Evolutionary conservation across 2,113 vertebrate species (phyloP).

Genomic region (Hiodon tergisus): DNA sequence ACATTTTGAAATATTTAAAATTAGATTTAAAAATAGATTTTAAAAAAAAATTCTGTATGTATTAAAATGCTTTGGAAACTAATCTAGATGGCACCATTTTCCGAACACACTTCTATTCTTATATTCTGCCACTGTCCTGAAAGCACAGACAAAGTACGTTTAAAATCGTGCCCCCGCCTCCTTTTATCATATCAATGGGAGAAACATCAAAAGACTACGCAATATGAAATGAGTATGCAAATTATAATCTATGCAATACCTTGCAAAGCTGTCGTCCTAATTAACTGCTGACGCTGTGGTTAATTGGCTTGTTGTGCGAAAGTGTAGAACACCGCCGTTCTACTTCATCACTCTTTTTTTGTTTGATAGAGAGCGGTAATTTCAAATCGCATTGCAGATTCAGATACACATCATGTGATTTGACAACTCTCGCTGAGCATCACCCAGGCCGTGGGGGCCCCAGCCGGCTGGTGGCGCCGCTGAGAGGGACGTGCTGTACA

Average conservation of each 20-base stretch:
- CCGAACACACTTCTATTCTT: too few relatives aligned
- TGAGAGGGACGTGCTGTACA: too few relatives aligned
- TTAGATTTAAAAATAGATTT: too few relatives aligned
- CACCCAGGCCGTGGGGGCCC: too few relatives aligned
- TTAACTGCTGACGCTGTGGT: constrained; percentile 42
- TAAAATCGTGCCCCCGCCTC: constrained; percentile 14
- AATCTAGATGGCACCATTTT: too few relatives aligned
- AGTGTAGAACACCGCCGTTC: constrained; percentile 36
- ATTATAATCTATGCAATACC: constrained; percentile 30
- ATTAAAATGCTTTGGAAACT: too few relatives aligned
- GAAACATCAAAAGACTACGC: constrained; percentile 20
- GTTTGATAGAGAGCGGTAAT: constrained; percentile 39
- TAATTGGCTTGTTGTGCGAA: constrained; percentile 48
- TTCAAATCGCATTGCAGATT: too few relatives aligned
- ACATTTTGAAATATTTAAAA: too few relatives aligned
- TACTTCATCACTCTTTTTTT: constrained; percentile 55
- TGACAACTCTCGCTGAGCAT: too few relatives aligned
- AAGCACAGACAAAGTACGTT: constrained; percentile 8
- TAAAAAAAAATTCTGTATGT: too few relatives aligned
- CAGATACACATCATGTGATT: too few relatives aligned
- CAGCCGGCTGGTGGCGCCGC: too few relatives aligned
- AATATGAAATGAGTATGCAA: constrained; percentile 23
- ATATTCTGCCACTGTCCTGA: not conserved
- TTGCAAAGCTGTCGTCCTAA: constrained; percentile 23
- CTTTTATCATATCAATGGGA: constrained; percentile 19